Evolutionary conservation across 2,113 vertebrate species (phyloP).

Genomic region (Stigmatopora nigra): DNA sequence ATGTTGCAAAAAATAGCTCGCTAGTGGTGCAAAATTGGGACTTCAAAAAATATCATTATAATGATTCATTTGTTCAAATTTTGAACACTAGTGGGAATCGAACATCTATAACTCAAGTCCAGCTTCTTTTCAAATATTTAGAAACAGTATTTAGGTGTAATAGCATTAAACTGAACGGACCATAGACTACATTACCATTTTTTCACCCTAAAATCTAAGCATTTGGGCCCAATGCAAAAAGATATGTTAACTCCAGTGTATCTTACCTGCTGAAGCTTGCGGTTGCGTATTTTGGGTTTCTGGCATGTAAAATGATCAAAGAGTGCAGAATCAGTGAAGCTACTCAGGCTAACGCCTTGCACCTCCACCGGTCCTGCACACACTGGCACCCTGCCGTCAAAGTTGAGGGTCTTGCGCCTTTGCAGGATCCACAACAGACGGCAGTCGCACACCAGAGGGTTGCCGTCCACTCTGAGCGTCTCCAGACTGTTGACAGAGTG

Average conservation of each 20-base stretch:
- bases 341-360: slow-evolving; percentile 79
- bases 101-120: too few relatives aligned
- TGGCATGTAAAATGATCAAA: slow-evolving; percentile 97
- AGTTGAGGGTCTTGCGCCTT: slow-evolving; percentile 89
- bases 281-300: slow-evolving; percentile 89
- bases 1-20: too few relatives aligned
- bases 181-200: too few relatives aligned
- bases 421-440: slow-evolving; percentile 97
- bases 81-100: too few relatives aligned
- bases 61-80: too few relatives aligned
- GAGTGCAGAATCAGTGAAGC: slow-evolving; percentile 85
- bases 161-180: too few relatives aligned
- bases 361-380: slow-evolving; percentile 85
- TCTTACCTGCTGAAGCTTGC: slow-evolving; percentile 80
- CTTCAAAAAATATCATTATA: too few relatives aligned
- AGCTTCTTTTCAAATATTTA: too few relatives aligned
- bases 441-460: slow-evolving; percentile 94
- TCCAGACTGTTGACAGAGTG: slow-evolving; percentile 94
- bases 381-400: slow-evolving; percentile 85
- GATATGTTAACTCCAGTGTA: background rate
- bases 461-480: slow-evolving; percentile 88
- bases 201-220: too few relatives aligned
- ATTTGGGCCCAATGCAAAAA: too few relatives aligned
- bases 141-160: too few relatives aligned
- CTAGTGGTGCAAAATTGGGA: too few relatives aligned